Conservation (phyloP, 2,888 invertebrate species). For the Camptogramma bilineatum region DNA sequence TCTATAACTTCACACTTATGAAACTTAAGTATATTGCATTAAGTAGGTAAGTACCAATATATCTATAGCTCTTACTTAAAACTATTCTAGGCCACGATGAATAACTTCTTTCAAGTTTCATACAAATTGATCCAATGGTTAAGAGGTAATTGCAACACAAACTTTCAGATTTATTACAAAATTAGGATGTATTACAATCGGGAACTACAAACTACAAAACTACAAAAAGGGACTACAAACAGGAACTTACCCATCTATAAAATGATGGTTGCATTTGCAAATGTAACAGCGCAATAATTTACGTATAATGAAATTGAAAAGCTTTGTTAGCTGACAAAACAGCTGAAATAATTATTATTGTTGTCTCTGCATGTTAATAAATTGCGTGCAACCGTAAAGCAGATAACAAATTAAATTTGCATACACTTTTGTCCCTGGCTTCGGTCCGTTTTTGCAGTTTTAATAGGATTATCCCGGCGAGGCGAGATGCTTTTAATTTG, state of each 20-base stretch:
- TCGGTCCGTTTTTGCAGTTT: constrained; percentile 29
- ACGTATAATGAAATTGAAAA: constrained; percentile 31
- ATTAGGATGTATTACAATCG: too few relatives aligned
- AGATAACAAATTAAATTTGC: constrained; percentile 34
- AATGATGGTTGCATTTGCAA: neutral
- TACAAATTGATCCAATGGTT: too few relatives aligned
- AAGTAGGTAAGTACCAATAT: too few relatives aligned
- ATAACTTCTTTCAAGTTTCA: too few relatives aligned
- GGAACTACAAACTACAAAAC: too few relatives aligned
- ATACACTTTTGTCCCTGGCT: constrained; percentile 30
- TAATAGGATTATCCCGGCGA: constrained; percentile 24
- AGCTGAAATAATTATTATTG: constrained; percentile 37
- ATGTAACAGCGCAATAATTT: neutral
- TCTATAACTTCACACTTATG: too few relatives aligned
- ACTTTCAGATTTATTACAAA: too few relatives aligned
- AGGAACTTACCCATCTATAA: neutral
- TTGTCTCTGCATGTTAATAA: constrained; percentile 31
- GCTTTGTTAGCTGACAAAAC: constrained; percentile 33
- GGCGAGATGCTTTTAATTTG: constrained; percentile 6
- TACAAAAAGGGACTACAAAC: too few relatives aligned
- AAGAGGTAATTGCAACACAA: too few relatives aligned
- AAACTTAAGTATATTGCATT: too few relatives aligned
- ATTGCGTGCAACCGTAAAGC: constrained; percentile 32
- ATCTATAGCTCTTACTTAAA: too few relatives aligned
- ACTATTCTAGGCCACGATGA: too few relatives aligned